phyloP scores from a whole-genome alignment of 2,113 vertebrate species.

The Arothron firmamentum region DNA sequence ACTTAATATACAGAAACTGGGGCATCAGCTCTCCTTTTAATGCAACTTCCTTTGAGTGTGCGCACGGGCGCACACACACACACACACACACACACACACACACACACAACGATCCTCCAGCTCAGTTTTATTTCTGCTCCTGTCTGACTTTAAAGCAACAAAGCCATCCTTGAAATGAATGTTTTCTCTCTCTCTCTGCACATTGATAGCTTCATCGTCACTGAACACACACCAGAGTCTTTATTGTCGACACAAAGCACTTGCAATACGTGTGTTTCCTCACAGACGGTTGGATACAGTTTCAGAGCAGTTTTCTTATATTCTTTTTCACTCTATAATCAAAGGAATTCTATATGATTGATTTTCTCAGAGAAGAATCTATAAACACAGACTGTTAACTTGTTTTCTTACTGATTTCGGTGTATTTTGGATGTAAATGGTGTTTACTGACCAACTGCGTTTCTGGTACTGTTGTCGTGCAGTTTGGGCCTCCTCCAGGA shows the following conservation, averaged over 20 bases:
- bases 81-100: neutral
- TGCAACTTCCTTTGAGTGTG: no score
- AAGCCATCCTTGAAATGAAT: conserved; percentile 63
- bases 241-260: conserved; percentile 29
- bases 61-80: no score
- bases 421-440: conserved; percentile 69
- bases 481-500: conserved; percentile 51
- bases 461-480: conserved; percentile 68
- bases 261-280: conserved; percentile 49
- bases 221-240: conserved; percentile 7
- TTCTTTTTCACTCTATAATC: conserved; percentile 52
- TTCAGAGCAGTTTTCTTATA: conserved; percentile 54
- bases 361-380: conserved; percentile 48
- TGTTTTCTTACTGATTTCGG: conserved; percentile 50
- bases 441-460: conserved; percentile 68
- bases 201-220: conserved; percentile 30
- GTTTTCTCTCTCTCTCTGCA: conserved; percentile 45
- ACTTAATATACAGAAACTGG: no score
- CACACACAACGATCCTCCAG: neutral
- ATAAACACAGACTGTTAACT: conserved; percentile 75
- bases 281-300: conserved; percentile 29
- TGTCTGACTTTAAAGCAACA: neutral
- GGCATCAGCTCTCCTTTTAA: no score
- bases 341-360: conserved; percentile 44
- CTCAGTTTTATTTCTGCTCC: no score